These are phyloP conservation scores for Xanthia togata DNA, from an alignment of 2,888 invertebrate species.

Conservation along the genomic window DNA sequence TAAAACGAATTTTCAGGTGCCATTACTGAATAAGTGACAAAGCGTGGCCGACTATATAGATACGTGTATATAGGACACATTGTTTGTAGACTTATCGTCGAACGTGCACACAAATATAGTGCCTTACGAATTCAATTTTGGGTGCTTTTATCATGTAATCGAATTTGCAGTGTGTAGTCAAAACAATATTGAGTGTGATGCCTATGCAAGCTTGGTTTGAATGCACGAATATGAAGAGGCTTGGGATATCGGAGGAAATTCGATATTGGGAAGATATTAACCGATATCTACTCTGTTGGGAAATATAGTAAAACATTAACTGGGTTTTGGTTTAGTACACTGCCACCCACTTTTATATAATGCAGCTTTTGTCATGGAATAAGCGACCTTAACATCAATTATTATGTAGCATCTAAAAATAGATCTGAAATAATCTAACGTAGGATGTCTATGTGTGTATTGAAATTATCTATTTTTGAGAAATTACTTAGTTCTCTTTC, in stretches of 20 bases:
- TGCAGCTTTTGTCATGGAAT: no score
- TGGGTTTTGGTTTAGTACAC: no score
- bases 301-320: no score
- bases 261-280: no score
- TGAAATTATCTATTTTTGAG: no score
- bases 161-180: constrained; percentile 61
- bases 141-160: constrained; percentile 70
- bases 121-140: constrained; percentile 67
- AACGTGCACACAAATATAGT: constrained; percentile 50
- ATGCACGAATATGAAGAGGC: background rate
- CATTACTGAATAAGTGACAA: constrained; percentile 31
- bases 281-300: no score
- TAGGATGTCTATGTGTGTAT: no score
- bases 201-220: background rate
- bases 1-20: background rate
- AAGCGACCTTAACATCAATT: no score
- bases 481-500: no score
- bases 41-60: background rate
- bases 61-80: background rate
- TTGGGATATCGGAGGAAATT: background rate
- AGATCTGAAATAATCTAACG: no score
- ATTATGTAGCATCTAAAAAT: no score
- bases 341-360: no score
- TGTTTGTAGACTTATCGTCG: constrained; percentile 34
- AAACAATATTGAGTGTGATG: constrained; percentile 53